Percentiles rank a stretch among this genome's conserved stretches.
phyloP scores from a whole-genome alignment of 2,888 invertebrate species.

The Leucoptera coffeella region DNA sequence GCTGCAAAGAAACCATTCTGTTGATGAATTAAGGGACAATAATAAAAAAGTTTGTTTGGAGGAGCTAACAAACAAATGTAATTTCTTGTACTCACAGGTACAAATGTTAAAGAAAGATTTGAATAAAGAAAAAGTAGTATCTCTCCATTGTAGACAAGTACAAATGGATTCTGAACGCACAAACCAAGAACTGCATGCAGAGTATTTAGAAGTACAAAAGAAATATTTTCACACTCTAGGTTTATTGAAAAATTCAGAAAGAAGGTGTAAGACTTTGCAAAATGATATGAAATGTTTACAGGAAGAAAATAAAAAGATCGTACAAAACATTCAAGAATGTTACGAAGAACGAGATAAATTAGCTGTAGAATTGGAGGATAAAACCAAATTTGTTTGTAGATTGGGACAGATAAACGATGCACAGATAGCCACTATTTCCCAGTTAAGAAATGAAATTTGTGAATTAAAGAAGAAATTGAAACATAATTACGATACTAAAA shows the following conservation, averaged over 20 bases:
- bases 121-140: constrained; percentile 40
- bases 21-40: constrained; percentile 34
- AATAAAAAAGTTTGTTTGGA: constrained; percentile 36
- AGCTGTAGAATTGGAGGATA: constrained; percentile 63
- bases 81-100: constrained; percentile 34
- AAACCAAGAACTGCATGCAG: constrained; percentile 61
- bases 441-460: constrained; percentile 45
- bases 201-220: constrained; percentile 57
- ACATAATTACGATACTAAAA: constrained; percentile 35
- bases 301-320: constrained; percentile 58
- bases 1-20: constrained; percentile 36
- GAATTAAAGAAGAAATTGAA: constrained; percentile 51
- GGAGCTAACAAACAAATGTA: constrained; percentile 35
- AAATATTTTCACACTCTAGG: constrained; percentile 58
- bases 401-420: constrained; percentile 60
- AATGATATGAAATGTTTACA: constrained; percentile 56
- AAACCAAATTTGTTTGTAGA: constrained; percentile 60
- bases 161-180: constrained; percentile 74
- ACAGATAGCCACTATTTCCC: constrained; percentile 48
- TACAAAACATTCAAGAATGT: constrained; percentile 55
- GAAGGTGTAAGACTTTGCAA: constrained; percentile 51
- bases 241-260: constrained; percentile 50
- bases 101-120: constrained; percentile 39
- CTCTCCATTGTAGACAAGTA: constrained; percentile 56
- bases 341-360: constrained; percentile 68